phyloP scores from a whole-genome alignment of 2,888 invertebrate genomes.

The Lithophane socia region DNA sequence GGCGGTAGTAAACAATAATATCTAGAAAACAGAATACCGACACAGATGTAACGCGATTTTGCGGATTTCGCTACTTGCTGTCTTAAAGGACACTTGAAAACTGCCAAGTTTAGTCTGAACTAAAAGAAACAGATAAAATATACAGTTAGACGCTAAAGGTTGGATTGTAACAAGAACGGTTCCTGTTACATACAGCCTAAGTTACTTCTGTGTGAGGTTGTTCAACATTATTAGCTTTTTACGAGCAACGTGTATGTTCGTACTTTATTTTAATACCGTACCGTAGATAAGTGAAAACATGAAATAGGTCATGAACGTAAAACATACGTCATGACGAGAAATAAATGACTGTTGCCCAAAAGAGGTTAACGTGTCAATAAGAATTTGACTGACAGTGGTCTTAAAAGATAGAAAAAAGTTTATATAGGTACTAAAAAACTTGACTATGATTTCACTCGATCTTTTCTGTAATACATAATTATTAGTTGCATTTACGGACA shows the following conservation, averaged over 20 bases:
- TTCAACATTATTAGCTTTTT: conserved; percentile 47
- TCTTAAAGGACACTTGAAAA: conserved; percentile 72
- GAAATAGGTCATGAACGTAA: conserved; percentile 41
- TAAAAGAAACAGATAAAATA: conserved; percentile 58
- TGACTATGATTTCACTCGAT: not conserved
- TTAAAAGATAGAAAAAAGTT: not conserved
- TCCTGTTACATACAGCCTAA: conserved; percentile 14
- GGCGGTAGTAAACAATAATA: not conserved
- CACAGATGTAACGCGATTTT: conserved; percentile 69
- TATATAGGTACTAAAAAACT: not conserved
- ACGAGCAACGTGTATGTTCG: conserved; percentile 35
- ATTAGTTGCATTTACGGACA: not conserved
- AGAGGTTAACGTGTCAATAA: conserved; percentile 19
- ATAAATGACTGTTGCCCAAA: conserved; percentile 35
- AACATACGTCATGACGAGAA: conserved; percentile 30
- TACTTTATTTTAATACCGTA: conserved; percentile 53
- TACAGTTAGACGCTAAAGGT: conserved; percentile 32
- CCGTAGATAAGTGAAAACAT: conserved; percentile 51
- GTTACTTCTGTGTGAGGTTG: conserved; percentile 26
- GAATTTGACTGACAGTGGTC: not conserved
- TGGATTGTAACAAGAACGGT: conserved; percentile 42
- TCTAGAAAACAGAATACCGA: conserved; percentile 65
- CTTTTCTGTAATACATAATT: not conserved
- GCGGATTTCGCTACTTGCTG: conserved; percentile 72
- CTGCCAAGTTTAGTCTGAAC: conserved; percentile 69